Percentiles rank a stretch among this genome's conserved stretches.
Evolutionary conservation across 2,888 invertebrate species (phyloP).

Genomic region (Andrena bucephala): DNA sequence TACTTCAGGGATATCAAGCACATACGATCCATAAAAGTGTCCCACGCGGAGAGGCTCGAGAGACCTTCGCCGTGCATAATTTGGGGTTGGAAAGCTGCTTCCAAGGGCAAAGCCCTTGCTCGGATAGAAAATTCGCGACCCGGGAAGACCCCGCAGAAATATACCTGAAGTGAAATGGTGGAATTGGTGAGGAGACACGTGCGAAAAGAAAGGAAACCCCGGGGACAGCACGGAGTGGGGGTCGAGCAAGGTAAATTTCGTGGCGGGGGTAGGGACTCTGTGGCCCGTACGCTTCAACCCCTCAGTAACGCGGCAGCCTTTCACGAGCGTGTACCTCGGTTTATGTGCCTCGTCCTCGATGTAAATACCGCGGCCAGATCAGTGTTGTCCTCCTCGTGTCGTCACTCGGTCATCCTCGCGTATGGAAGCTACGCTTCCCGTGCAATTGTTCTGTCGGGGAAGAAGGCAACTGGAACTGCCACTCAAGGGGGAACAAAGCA

Average conservation of each 20-base stretch:
- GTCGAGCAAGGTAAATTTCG: conserved; percentile 28
- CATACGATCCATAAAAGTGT: no score
- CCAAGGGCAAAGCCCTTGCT: no score
- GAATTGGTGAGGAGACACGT: conserved; percentile 65
- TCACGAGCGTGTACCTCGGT: conserved; percentile 39
- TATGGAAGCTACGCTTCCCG: not conserved
- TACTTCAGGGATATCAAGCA: no score
- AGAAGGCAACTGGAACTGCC: conserved; percentile 40
- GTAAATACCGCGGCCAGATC: conserved; percentile 11
- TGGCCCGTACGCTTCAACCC: conserved; percentile 54
- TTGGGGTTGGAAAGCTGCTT: not conserved
- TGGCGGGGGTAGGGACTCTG: conserved; percentile 44
- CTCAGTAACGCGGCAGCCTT: conserved; percentile 69
- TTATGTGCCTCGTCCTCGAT: conserved; percentile 6
- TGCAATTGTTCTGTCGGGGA: not conserved
- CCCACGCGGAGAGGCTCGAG: no score
- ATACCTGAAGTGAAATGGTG: conserved; percentile 28
- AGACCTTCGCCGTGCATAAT: not conserved
- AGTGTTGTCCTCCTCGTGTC: not conserved
- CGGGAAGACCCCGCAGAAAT: not conserved
- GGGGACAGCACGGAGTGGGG: conserved; percentile 35
- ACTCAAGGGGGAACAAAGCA: conserved; percentile 20
- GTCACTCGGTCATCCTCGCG: not conserved
- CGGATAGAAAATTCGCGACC: not conserved
- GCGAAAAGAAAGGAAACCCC: conserved; percentile 52